Conservation (phyloP, 2,113 vertebrate species). For the Galemys pyrenaicus region DNA sequence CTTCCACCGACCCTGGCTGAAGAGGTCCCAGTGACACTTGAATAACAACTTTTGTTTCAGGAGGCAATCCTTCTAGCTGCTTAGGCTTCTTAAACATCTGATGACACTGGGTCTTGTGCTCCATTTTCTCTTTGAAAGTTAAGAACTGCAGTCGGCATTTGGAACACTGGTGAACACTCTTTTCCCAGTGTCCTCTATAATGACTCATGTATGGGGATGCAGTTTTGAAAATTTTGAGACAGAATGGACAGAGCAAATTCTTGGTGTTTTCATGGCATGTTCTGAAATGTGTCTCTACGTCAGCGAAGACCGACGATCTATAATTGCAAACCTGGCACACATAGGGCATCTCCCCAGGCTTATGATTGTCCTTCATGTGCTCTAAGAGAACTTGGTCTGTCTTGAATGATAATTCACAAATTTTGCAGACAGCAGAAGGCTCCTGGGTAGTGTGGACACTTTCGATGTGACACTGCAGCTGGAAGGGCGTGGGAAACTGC, state of each 20-base stretch:
- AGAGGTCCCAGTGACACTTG: conserved; percentile 60
- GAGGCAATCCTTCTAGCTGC: conserved; percentile 74
- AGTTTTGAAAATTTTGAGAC: conserved; percentile 95
- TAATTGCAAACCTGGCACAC: conserved; percentile 96
- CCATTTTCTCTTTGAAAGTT: conserved; percentile 79
- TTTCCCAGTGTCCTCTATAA: conserved; percentile 84
- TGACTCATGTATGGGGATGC: conserved; percentile 94
- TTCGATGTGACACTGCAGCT: conserved; percentile 96
- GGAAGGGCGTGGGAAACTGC: conserved; percentile 94
- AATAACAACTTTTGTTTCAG: conserved; percentile 74
- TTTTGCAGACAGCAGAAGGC: conserved; percentile 93
- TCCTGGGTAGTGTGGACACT: conserved; percentile 93
- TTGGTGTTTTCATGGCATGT: conserved; percentile 94
- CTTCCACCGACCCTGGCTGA: conserved; percentile 44
- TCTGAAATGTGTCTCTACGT: conserved; percentile 96
- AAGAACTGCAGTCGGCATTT: conserved; percentile 76
- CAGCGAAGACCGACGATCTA: conserved; percentile 94
- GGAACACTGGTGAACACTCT: conserved; percentile 67
- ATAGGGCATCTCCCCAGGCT: conserved; percentile 99
- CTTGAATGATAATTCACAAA: conserved; percentile 89
- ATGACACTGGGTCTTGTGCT: conserved; percentile 76
- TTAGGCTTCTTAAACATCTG: conserved; percentile 75
- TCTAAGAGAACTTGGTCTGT: conserved; percentile 93
- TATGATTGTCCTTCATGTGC: conserved; percentile 98
- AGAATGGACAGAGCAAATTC: conserved; percentile 95